Evolutionary conservation across 2,113 vertebrate species (phyloP).

Genomic region (Sebastes schlegelii): DNA sequence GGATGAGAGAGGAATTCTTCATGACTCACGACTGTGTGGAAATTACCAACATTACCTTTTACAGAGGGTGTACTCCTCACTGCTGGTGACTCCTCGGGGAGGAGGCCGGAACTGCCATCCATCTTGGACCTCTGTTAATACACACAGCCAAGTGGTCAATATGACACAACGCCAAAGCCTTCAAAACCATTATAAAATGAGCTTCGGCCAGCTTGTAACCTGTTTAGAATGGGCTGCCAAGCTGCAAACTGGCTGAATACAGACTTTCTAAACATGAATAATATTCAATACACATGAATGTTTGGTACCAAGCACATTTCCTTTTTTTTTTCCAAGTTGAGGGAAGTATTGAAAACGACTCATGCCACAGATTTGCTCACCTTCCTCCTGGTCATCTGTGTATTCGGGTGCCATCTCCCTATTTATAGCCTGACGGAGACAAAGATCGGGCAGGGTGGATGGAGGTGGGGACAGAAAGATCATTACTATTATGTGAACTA

Average conservation of each 20-base stretch:
- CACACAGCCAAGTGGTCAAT: conserved; percentile 42
- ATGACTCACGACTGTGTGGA: background rate
- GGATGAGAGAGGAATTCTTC: background rate
- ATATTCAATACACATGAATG: background rate
- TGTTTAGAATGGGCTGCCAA: background rate
- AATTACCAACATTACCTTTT: conserved; percentile 88
- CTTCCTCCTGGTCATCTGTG: conserved; percentile 84
- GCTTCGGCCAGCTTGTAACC: conserved; percentile 13
- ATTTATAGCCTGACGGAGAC: conserved; percentile 76
- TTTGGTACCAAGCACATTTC: background rate
- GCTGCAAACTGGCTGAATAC: background rate
- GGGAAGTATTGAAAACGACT: background rate
- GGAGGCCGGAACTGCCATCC: conserved; percentile 98
- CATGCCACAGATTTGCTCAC: conserved; percentile 67
- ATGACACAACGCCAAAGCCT: background rate
- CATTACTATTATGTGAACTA: conserved; percentile 27
- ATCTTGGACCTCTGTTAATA: conserved; percentile 85
- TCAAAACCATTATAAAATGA: background rate
- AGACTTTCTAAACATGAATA: background rate
- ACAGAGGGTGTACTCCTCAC: conserved; percentile 97
- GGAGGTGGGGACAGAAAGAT: conserved; percentile 6
- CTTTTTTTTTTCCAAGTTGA: background rate
- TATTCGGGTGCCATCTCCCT: conserved; percentile 81
- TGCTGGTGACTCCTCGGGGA: conserved; percentile 97
- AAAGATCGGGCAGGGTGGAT: background rate